Conservation (phyloP, 2,113 vertebrate species). For the Indicator maculatus region DNA sequence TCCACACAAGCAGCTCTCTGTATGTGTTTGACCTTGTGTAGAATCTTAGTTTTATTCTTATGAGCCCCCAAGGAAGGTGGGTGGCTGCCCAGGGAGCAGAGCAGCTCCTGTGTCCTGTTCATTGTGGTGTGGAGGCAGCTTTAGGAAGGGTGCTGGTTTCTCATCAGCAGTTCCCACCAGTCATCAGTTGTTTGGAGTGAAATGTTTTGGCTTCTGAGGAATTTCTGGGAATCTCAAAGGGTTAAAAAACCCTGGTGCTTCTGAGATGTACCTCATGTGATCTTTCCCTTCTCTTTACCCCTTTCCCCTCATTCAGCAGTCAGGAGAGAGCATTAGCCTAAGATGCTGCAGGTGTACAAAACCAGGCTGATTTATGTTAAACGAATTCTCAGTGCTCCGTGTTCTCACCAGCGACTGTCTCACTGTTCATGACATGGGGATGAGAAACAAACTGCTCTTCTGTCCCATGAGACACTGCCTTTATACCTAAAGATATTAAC, state of each 20-base stretch:
- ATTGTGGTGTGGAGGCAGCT: background rate
- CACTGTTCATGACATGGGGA: background rate
- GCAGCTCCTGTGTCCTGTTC: background rate
- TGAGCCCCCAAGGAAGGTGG: rapidly evolving
- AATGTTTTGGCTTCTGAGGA: background rate
- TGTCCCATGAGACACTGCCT: background rate
- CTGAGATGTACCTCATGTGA: conserved; percentile 12
- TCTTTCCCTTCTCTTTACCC: background rate
- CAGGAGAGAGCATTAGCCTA: background rate
- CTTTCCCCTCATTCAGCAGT: background rate
- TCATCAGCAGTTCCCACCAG: background rate
- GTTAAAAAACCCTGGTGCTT: background rate
- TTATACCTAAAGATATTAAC: background rate
- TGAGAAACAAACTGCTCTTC: background rate
- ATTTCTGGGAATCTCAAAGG: background rate
- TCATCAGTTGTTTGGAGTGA: background rate
- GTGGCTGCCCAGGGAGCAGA: background rate
- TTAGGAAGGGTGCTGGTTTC: background rate
- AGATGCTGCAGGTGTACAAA: background rate
- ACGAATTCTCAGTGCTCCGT: background rate
- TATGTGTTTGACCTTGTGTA: background rate
- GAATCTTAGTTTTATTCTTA: background rate
- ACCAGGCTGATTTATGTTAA: background rate
- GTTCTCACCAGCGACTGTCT: background rate
- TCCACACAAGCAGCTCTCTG: background rate